Evolutionary conservation across 2,888 invertebrate species (phyloP).

Genomic region (Subacronicta megacephala): DNA sequence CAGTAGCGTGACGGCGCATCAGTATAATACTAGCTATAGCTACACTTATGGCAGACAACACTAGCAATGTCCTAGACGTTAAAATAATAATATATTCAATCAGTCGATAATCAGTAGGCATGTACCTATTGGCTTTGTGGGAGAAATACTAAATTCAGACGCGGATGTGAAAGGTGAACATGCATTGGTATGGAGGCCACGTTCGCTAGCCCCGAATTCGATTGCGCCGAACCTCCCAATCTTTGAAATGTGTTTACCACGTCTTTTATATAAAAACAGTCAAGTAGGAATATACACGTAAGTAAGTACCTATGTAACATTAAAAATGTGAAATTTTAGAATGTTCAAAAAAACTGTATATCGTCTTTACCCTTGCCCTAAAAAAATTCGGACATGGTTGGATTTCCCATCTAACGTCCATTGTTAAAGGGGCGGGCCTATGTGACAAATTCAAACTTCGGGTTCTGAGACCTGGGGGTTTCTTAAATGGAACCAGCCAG

Average conservation of each 20-base stretch:
- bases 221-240: constrained; percentile 32
- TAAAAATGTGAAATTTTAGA: background rate
- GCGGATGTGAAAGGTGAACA: constrained; percentile 1
- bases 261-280: background rate
- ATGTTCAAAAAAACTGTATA: background rate
- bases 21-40: too few species aligned
- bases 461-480: too few species aligned
- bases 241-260: constrained; percentile 15
- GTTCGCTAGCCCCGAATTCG: constrained; percentile 33
- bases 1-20: too few species aligned
- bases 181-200: constrained; percentile 41
- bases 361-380: too few species aligned
- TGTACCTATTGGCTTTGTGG: background rate
- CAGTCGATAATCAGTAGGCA: background rate
- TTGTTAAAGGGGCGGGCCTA: too few species aligned
- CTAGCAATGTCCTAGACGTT: too few species aligned
- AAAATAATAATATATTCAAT: constrained; percentile 2
- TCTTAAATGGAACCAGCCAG: too few species aligned
- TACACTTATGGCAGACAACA: too few species aligned
- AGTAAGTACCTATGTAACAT: background rate
- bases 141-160: constrained; percentile 32
- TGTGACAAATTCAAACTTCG: too few species aligned
- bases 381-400: too few species aligned
- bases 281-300: background rate
- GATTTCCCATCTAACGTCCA: too few species aligned